A percentile compares a stretch with the other conserved stretches of the same genome.
Evolutionary conservation across 2,113 vertebrate species (phyloP).

Genomic region (sheep (Ovis aries)): ARS-UI_Ramb_v3.0 NC_056055.1:222788501-222789000

Average conservation of each 20-base stretch:
- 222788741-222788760: not conserved
- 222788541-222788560: not conserved
- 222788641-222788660: not conserved
- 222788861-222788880: constrained; percentile 59
- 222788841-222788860: constrained; percentile 32
- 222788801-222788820: constrained; percentile 43
- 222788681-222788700: constrained; percentile 12
- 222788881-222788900: constrained; percentile 67
- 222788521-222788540: not conserved
- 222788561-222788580: not conserved
- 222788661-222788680: not conserved
- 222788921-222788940: constrained; percentile 43
- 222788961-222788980: constrained; percentile 64
- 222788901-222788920: constrained; percentile 72
- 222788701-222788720: not conserved
- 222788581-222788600: not conserved
- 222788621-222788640: not conserved
- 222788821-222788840: constrained; percentile 29
- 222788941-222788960: constrained; percentile 55
- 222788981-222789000: constrained; percentile 67
- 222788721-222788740: not conserved
- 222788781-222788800: not conserved
- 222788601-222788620: not conserved
- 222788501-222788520: not conserved
- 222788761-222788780: not conserved